Conservation (phyloP, 2,113 vertebrate species). For the Setophaga petechia region DNA sequence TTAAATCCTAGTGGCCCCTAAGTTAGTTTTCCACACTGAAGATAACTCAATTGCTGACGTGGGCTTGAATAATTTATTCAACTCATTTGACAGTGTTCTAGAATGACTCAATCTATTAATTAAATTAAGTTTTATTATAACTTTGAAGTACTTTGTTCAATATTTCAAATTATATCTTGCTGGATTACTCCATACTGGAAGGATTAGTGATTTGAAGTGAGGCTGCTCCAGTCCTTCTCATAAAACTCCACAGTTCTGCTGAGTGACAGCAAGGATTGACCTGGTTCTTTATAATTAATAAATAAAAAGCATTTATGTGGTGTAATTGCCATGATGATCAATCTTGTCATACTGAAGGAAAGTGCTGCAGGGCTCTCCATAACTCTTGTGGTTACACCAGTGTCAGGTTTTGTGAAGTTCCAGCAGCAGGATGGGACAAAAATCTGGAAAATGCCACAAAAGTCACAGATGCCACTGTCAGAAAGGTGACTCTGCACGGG, state of each 20-base stretch:
- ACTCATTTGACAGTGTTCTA: not conserved
- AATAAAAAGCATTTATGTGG: not conserved
- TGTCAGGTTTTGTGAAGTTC: not conserved
- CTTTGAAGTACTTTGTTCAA: slow-evolving; percentile 36
- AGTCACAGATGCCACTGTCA: not conserved
- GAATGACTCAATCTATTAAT: slow-evolving; percentile 44
- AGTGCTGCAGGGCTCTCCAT: not conserved
- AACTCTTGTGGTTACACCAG: not conserved
- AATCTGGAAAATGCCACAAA: not conserved
- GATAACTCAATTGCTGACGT: not conserved
- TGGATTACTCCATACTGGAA: not conserved
- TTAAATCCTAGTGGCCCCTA: not conserved
- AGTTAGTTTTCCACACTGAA: not conserved
- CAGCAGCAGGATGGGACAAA: not conserved
- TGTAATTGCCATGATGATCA: not conserved
- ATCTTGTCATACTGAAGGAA: not conserved
- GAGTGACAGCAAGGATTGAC: not conserved
- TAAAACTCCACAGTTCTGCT: not conserved
- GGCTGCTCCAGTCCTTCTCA: not conserved
- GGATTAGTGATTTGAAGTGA: not conserved
- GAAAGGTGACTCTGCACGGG: not conserved
- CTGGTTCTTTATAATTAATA: not conserved
- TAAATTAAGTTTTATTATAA: slow-evolving; percentile 23
- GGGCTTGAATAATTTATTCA: slow-evolving; percentile 23
- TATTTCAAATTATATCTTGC: slow-evolving; percentile 40